Conservation (phyloP, 1,140 invertebrate species). For the Reticulitermes speratus region DNA sequence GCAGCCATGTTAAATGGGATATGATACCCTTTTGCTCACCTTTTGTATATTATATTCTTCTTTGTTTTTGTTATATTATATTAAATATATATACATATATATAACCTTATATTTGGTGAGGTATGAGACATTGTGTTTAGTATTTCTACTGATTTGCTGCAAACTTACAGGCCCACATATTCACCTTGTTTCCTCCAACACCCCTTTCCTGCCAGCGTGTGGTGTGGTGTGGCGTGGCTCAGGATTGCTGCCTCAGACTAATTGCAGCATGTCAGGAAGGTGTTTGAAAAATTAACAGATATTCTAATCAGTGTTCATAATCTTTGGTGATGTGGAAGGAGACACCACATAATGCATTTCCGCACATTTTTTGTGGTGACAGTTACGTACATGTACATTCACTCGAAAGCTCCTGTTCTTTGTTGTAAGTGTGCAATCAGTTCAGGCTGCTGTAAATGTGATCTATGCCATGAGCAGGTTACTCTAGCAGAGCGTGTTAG, state of each 20-base stretch:
- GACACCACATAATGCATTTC: background rate
- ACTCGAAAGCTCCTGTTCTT: too few relatives aligned
- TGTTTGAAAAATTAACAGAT: background rate
- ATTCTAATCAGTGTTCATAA: background rate
- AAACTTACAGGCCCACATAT: background rate
- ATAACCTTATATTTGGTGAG: background rate
- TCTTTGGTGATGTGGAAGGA: background rate
- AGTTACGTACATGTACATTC: too few relatives aligned
- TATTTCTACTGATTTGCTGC: background rate
- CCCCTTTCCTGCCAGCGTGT: background rate
- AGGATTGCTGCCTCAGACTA: background rate
- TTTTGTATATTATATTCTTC: background rate
- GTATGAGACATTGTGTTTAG: background rate
- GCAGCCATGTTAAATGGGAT: background rate
- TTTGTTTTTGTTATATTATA: conserved; percentile 8
- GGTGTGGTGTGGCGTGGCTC: background rate
- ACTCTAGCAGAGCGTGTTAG: too few relatives aligned
- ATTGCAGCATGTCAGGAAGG: background rate
- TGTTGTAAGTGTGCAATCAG: too few relatives aligned
- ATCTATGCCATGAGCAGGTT: too few relatives aligned
- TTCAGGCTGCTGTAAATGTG: too few relatives aligned
- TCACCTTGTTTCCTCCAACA: background rate
- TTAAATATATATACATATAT: background rate
- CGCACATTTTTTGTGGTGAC: too few relatives aligned
- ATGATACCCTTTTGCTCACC: background rate